Conservation (phyloP, 2,113 vertebrate genomes). For the Scolopax mira region DNA sequence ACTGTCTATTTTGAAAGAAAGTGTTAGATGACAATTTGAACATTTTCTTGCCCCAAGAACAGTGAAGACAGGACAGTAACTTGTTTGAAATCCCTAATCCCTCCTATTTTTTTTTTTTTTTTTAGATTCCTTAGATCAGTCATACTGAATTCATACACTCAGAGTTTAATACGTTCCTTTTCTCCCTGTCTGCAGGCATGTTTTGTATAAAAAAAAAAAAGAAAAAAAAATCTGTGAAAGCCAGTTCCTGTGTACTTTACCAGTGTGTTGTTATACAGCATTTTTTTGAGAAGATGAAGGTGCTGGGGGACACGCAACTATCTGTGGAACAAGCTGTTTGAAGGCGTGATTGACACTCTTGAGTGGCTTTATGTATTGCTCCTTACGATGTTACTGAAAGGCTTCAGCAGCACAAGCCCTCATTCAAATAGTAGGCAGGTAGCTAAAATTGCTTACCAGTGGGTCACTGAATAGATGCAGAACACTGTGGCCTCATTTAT, state of each 20-base stretch:
- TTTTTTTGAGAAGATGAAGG: not conserved
- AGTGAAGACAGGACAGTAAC: not conserved
- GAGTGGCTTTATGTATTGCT: not conserved
- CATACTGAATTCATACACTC: not conserved
- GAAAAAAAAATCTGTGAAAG: not conserved
- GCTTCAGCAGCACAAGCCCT: not conserved
- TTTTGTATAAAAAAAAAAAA: not conserved
- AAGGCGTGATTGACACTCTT: not conserved
- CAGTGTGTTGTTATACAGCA: not conserved
- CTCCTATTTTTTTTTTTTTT: not conserved
- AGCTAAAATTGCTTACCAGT: not conserved
- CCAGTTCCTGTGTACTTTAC: not conserved
- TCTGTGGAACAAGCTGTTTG: not conserved
- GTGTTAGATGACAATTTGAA: not conserved
- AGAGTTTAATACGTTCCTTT: not conserved
- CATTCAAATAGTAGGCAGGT: not conserved
- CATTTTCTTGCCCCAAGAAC: not conserved
- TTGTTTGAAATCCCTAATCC: not conserved
- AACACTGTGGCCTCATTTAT: not conserved
- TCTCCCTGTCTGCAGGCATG: not conserved
- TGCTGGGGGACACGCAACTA: not conserved
- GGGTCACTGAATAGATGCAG: not conserved
- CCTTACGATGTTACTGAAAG: not conserved
- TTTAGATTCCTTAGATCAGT: not conserved
- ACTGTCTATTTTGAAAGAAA: not conserved